Evolutionary conservation across 2,113 vertebrate species (phyloP), one percentile per base, ranked within the genome.

Genomic region (Suncus etruscus): DNA sequence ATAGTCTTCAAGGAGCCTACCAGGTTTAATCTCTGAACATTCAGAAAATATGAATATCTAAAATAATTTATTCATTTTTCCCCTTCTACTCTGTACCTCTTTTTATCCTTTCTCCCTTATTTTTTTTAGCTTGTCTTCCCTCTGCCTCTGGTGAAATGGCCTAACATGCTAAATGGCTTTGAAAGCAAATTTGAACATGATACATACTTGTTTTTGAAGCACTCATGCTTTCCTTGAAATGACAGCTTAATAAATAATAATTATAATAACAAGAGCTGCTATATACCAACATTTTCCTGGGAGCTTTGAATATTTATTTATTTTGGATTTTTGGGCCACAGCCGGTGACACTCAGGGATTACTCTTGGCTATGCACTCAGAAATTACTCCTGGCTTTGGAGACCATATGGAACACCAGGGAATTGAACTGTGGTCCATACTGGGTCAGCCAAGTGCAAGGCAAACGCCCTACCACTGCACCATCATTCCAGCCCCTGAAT

Each of bases 131-230:
- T 92, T 91, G 74, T 84, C 95, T 89, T 87, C 63, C 94, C 50
- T 66, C 75, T 95, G 79, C 84, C 91, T 94, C 45, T 86, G 22
- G 84, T 39, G 95, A 88, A 87, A 77, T 84, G 65, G 6, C 32
- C 32, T 81, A 83, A 54, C 11, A 14, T 50, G 50, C 51, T 65
- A 32, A 87, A 82, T 61, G 85, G 14, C 32, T 79, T n/a, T 78
- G 51, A 58, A 93, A 72, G 91, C 39, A 87, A 48, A 50, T 54
- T 12, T 87, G 69, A 91, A 72, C 47, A 8, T 82, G 72, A 80
- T 27, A 58, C 5, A 81, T 4, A 4, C 15, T 81, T 82, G 50
- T 92, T 75, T 66, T 91, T 76, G 16, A 91, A 91, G 87, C 81
- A 65, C 32, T 91, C 65, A 24, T 10, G 45, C 61, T 91, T 81